phyloP scores from a whole-genome alignment of 2,797 vertebrate genomes.

The Poecilia velifera region DNA sequence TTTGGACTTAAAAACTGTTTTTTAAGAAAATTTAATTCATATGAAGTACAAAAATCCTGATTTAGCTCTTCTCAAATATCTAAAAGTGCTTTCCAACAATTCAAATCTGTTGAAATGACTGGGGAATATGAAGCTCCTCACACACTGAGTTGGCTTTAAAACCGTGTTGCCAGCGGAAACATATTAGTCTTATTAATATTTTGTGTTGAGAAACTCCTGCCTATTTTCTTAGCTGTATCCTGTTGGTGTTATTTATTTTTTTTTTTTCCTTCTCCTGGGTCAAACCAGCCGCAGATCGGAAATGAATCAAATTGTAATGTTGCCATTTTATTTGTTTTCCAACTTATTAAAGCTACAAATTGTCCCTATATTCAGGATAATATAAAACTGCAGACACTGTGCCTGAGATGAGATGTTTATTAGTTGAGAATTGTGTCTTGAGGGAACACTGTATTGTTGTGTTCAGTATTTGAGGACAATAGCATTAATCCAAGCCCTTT shows the following conservation, averaged over 20 bases:
- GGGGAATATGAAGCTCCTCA: not conserved
- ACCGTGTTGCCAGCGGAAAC: not conserved
- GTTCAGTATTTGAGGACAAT: not conserved
- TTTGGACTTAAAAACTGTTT: not conserved
- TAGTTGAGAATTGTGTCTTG: not conserved
- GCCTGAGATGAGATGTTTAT: not conserved
- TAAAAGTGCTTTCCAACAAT: not conserved
- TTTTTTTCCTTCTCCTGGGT: not conserved
- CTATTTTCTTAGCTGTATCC: not conserved
- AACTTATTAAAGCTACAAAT: not conserved
- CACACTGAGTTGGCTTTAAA: not conserved
- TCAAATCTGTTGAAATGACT: not conserved
- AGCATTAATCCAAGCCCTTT: not conserved
- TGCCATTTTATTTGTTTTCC: not conserved
- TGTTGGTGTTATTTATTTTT: not conserved
- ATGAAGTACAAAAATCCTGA: not conserved
- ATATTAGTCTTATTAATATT: not conserved
- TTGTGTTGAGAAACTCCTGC: not conserved
- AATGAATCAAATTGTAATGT: not conserved
- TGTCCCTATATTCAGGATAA: not conserved
- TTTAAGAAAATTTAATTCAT: too few relatives aligned
- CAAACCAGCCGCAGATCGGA: not conserved
- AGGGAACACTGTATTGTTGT: not conserved
- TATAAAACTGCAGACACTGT: not conserved
- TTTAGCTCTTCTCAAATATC: not conserved